Base-by-base conservation (phyloP, 2,888 invertebrate genomes). In the Torymus aiolomorphi region DNA sequence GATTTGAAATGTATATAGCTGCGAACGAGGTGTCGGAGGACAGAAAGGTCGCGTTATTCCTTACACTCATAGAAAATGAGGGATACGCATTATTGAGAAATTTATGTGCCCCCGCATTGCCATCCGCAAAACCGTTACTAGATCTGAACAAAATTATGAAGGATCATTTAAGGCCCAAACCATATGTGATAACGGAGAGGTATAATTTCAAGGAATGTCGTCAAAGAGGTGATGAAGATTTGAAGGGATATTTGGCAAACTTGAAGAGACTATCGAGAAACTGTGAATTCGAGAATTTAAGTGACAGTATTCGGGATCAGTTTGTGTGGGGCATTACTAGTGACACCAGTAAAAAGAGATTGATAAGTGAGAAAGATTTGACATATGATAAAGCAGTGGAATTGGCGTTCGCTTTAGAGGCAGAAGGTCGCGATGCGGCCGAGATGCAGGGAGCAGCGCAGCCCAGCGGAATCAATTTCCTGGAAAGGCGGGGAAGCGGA, bases 271-370 rank as follows among this genome's bases (percentile, higher is more conserved):
- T 31, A 14, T 62, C 31, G 4, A 62, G 8, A 18, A 5, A 51
- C 20, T 59, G 59, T 10, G 20, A n/a, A n/a, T n/a, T n/a, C n/a
- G n/a, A n/a, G n/a, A n/a, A n/a, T n/a, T n/a, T n/a, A n/a, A n/a
- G n/a, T n/a, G n/a, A n/a, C n/a, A n/a, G n/a, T 20, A 59, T 18
- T 51, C 51, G 51, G 51, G 51, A 51, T 51, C 51, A 51, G 24
- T 70, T 76, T 42, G 70, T 76, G 0, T 76, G 76, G 70, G 70
- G 70, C 1, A 18, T 76, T 16, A 18, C 31, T 13, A 20, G 31
- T 1, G 51, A 69, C 13, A 8, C 70, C 2, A 24, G 49, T 1
- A 67, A 70, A 3, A 76, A 59, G n/a, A 54, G 70, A 14, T 54
- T 76, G 1, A 18, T 76, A 54, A 24, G 62, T 18, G 70, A 76